Conservation (phyloP, 2,113 vertebrate species). For the Tragelaphus imberbis region DNA sequence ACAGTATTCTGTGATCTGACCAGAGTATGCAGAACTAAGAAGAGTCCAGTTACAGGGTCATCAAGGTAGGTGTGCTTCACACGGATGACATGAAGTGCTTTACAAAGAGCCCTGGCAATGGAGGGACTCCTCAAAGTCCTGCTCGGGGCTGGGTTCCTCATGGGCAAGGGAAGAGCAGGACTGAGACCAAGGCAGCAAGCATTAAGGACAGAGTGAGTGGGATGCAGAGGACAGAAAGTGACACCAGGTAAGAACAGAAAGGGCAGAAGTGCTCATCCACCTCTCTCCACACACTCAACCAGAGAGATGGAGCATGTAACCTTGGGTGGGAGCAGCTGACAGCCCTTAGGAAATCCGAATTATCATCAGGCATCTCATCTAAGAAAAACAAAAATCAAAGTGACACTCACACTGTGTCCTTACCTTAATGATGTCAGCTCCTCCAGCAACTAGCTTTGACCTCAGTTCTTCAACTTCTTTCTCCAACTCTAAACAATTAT, state of each 20-base stretch:
- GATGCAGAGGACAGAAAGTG: not conserved
- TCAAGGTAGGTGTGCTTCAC: not conserved
- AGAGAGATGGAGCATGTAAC: not conserved
- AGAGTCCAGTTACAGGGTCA: not conserved
- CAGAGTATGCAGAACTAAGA: not conserved
- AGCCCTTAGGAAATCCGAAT: not conserved
- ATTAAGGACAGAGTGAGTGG: not conserved
- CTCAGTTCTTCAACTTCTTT: slow-evolving; percentile 88
- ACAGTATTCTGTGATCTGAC: not conserved
- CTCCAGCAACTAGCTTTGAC: slow-evolving; percentile 77
- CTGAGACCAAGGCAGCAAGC: not conserved
- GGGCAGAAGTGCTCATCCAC: not conserved
- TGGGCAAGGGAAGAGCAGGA: not conserved
- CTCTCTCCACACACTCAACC: not conserved
- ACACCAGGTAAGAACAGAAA: not conserved
- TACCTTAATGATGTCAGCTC: slow-evolving; percentile 90
- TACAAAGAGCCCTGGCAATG: not conserved
- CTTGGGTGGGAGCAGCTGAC: not conserved
- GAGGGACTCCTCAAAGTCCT: not conserved
- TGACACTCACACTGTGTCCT: not conserved
- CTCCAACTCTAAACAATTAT: slow-evolving; percentile 86
- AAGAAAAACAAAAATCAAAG: not conserved
- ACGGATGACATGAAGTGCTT: not conserved
- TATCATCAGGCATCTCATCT: not conserved
- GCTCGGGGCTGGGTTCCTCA: not conserved